phyloP scores from a whole-genome alignment of 2,797 vertebrate genomes.

The Cyclura pinguis region DNA sequence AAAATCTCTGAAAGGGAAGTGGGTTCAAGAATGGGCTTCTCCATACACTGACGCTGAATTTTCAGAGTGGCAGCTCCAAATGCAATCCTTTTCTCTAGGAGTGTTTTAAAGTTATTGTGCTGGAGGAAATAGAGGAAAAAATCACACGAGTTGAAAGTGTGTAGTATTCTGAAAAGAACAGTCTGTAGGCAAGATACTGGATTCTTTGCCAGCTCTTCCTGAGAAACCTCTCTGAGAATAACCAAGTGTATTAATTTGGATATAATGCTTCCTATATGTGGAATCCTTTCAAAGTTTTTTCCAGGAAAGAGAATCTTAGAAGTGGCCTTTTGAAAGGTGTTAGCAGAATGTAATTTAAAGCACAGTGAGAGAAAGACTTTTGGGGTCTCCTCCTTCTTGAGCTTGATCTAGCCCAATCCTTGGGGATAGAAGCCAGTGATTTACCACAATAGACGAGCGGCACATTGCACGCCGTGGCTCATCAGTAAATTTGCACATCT shows the following conservation, averaged over 20 bases:
- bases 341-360: too few species aligned
- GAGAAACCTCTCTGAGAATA: neutral
- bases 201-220: neutral
- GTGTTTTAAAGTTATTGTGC: neutral
- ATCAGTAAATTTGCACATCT: neutral
- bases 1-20: neutral
- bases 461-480: neutral
- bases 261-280: neutral
- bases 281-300: neutral
- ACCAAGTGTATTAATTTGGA: neutral
- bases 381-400: neutral
- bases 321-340: neutral
- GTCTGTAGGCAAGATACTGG: too few species aligned
- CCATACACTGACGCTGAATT: neutral
- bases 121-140: neutral
- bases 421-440: too few species aligned
- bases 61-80: too few species aligned
- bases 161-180: neutral
- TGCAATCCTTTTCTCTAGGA: neutral
- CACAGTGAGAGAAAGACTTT: neutral
- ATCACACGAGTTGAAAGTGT: neutral
- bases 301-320: too few species aligned
- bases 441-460: too few species aligned
- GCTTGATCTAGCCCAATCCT: too few species aligned
- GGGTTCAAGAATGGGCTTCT: neutral